Base-by-base conservation (phyloP, 2,797 vertebrate genomes). In the Gadopsis marmoratus region DNA sequence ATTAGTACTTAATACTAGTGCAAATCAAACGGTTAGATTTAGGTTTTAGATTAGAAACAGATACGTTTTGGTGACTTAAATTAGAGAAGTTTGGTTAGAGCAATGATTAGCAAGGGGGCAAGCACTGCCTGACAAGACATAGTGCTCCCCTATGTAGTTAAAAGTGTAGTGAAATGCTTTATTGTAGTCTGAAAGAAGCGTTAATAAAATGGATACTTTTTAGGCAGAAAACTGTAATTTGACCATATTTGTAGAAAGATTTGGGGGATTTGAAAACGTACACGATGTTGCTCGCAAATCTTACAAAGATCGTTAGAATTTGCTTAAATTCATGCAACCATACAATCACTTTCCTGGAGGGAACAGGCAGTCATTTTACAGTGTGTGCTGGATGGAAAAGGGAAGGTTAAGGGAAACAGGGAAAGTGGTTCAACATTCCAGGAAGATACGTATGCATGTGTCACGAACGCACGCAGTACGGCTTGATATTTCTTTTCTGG, bases 401-500 rank as follows among this genome's bases (percentile, higher is more conserved):
- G 39, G 3, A 60, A 19, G 39, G n/a, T 63, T 55, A 19, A 55
- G 1, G 65, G 51, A 64, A n/a, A 59, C 11, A 3, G 33, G 16
- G 11, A 71, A 82, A 80, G 41, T 8, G 2, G 50, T 43, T 54
- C 16, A 48, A 62, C 70, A 74, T 77, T 76, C 29, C 13, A 3
- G 72, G 78, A 81, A 47, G 79, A 58, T 19, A 19, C 5, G 9
- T 39, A 39, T 39, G 10, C 37, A 1, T 4, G 41, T 37, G 26
- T 73, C 13, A 69, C 8, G 11, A 47, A 67, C 19, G 21, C 56
- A 45, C 39, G n/a, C 11, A 11, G 29, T 77, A 19, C 13, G 53
- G 64, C 23, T 76, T 48, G 55, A 72, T 60, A 37, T 39, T 70
- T 69, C 48, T 58, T 56, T 35, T 56, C 31, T 78, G 47, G 43